Base-by-base conservation (phyloP, 2,797 vertebrate genomes). In the Xenentodon cancila region DNA sequence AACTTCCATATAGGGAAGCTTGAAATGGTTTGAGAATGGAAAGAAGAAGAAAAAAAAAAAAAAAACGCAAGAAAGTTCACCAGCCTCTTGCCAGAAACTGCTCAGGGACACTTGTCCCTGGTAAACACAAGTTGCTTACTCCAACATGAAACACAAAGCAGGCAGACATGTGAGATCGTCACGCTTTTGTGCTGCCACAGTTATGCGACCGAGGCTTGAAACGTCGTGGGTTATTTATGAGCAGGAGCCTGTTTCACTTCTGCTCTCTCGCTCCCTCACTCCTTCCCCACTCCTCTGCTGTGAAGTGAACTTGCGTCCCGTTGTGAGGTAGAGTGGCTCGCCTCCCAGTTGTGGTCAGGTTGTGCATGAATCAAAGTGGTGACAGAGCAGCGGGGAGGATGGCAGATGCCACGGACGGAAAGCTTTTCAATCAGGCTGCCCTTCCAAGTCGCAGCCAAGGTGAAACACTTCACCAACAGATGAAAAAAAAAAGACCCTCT, bases 391-490 rank as follows among this genome's bases (percentile, higher is more conserved):
- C 84, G 20, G 93, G 93, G 90, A 90, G 91, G 89, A 90, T 73
- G 89, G 92, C 92, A 94, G 92, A 94, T 93, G 92, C 92, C 93
- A 90, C 82, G 70, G 89, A 85, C 83, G 88, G 90, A 92, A 92
- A 92, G 93, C 93, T 93, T 93, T 94, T 94, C 93, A 93, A 94
- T 94, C 93, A 94, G 91, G 53, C 86, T 87, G 92, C 90, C 93
- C 93, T 94, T 94, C 91, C 89, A 89, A 92, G 78, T 87, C 47
- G 45, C 53, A 59, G 81, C 88, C 93, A 94, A 94, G 93, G 93
- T 94, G 92, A 94, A 89, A 91, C 71, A 79, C 86, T 91, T 89
- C 78, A 84, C 80, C 37, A 15, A 62, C 4, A n/a, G 70, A 85
- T 71, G 54, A 21, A 30, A 59, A 75, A 70, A 83, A 64, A 59